Conservation (phyloP, 2,888 invertebrate genomes). For the Sclerodermus sp. region DNA sequence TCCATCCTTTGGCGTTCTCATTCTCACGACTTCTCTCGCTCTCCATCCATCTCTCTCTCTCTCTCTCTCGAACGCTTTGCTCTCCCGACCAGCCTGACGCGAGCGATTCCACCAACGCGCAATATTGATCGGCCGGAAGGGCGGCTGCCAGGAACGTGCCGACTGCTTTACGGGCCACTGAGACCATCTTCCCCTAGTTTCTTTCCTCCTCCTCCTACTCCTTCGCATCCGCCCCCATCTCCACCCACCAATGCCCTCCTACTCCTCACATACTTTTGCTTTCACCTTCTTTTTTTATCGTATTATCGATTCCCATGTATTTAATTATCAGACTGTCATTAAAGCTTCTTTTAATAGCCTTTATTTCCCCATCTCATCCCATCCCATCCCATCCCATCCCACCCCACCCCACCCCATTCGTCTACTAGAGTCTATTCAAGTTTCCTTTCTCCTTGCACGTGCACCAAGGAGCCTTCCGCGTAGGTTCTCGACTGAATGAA, state of each 20-base stretch:
- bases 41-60: constrained; percentile 16
- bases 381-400: background rate
- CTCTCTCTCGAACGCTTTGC: constrained; percentile 13
- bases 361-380: constrained; percentile 4
- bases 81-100: constrained; percentile 13
- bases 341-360: constrained; percentile 2
- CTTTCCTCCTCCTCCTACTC: too few relatives aligned
- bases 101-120: constrained; percentile 52
- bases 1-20: too few relatives aligned
- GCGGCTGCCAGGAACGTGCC: constrained; percentile 54
- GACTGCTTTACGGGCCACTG: constrained; percentile 31
- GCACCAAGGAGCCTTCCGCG: background rate
- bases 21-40: too few relatives aligned
- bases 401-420: background rate
- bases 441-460: background rate
- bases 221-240: too few relatives aligned
- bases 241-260: too few relatives aligned
- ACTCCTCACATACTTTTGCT: too few relatives aligned
- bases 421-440: background rate
- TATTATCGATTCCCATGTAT: too few relatives aligned
- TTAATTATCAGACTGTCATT: too few relatives aligned
- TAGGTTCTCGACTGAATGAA: too few relatives aligned
- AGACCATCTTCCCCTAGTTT: constrained; percentile 11
- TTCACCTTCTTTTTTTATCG: too few relatives aligned
- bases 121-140: constrained; percentile 58